Evolutionary conservation across 1,140 invertebrate genomes (phyloP), one percentile per base, ranked within the genome.

Genomic region (Brachionus koreanus): DNA sequence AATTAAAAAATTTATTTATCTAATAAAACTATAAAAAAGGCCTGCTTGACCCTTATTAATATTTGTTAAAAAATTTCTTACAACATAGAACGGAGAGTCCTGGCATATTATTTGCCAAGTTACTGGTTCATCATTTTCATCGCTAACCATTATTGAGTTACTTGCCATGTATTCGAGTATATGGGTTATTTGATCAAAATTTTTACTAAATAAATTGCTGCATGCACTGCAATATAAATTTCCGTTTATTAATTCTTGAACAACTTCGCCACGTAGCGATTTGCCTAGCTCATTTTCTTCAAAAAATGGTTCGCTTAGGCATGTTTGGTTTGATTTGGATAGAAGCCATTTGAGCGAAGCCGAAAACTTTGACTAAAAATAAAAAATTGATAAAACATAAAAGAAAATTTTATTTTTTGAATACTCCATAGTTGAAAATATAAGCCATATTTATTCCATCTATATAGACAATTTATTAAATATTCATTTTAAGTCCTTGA

Each of bases 201-300:
- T 35, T 42, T 10, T 35, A 37, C 25, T 25, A 35, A 65, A 79
- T 49, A 79, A 61, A 79, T 79, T 57, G 12, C n/a, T 57, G 25
- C 76, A 79, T 42, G 37, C 76, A 3, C n/a, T 39, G 57, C 76
- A 79, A 43, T 79, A 79, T 13, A 79, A 42, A 12, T 79, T 65
- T 39, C 76, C 76, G 35, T 29, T 79, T 6, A 79, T 65, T 25
- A 79, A 61, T 42, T 65, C 61, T 10, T 65, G n/a, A 10, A 65
- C 61, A 37, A 79, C 12, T 29, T 79, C 76, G 49, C 6, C 16
- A 9, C 76, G 35, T 3, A 79, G 49, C 37, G 61, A 57, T 29
- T 65, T 57, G 46, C 76, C 76, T 23, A 79, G 76, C 43, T 79
- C 76, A 43, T 79, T 79, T 52, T 79, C 76, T 52, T 79, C 76